Percentiles rank a stretch among this genome's conserved stretches.
phyloP scores from a whole-genome alignment of 2,888 invertebrate species.

The Galeruca laticollis region DNA sequence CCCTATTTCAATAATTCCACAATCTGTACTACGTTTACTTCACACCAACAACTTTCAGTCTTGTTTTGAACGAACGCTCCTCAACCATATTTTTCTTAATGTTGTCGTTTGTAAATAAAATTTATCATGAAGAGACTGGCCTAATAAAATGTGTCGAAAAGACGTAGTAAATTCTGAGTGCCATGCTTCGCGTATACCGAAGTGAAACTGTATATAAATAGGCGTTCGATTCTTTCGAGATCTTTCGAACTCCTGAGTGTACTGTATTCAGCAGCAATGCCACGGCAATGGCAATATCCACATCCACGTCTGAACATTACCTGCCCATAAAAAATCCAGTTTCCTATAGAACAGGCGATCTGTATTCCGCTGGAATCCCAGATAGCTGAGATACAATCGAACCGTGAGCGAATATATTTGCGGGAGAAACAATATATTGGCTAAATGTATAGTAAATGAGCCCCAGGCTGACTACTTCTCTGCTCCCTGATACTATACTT shows the following conservation, averaged over 20 bases:
- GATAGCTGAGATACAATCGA: slow-evolving; percentile 63
- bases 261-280: slow-evolving; percentile 42
- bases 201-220: slow-evolving; percentile 20
- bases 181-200: slow-evolving; percentile 13
- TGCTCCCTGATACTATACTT: slow-evolving; percentile 40
- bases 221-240: slow-evolving; percentile 18
- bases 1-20: no score
- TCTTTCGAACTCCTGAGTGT: slow-evolving; percentile 22
- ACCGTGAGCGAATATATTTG: slow-evolving; percentile 61
- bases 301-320: slow-evolving; percentile 64
- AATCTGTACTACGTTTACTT: no score
- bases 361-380: slow-evolving; percentile 61
- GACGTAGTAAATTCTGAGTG: slow-evolving; percentile 42
- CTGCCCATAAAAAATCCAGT: slow-evolving; percentile 63
- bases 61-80: no score
- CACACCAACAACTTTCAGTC: no score
- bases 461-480: slow-evolving; percentile 51
- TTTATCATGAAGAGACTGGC: neutral
- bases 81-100: no score
- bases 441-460: slow-evolving; percentile 62
- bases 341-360: slow-evolving; percentile 61
- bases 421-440: slow-evolving; percentile 62
- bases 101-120: neutral
- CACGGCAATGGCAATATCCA: slow-evolving; percentile 52
- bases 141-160: slow-evolving; percentile 42